Evolutionary conservation across 2,888 invertebrate genomes (phyloP).

Genomic region (Amphipoea lucens): DNA sequence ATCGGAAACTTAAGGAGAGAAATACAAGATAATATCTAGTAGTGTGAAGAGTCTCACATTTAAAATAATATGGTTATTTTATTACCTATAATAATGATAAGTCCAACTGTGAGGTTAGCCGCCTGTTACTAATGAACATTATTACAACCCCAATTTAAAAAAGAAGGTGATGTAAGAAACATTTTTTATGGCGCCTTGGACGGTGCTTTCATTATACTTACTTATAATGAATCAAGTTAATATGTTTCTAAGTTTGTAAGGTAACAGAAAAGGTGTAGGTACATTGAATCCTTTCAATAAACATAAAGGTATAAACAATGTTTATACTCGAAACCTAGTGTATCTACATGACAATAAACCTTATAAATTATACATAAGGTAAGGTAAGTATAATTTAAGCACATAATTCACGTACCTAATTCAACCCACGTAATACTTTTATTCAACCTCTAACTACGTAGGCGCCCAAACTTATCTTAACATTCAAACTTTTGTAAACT

Average conservation of each 20-base stretch:
- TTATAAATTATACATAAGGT: conserved; percentile 6
- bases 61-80: not conserved
- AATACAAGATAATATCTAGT: not conserved
- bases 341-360: conserved; percentile 33
- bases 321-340: conserved; percentile 39
- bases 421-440: conserved; percentile 52
- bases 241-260: not conserved
- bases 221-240: conserved; percentile 9
- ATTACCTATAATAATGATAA: not conserved
- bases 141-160: conserved; percentile 19
- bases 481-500: conserved; percentile 45
- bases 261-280: not conserved
- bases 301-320: conserved; percentile 32
- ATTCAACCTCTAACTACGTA: conserved; percentile 39
- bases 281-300: conserved; percentile 4
- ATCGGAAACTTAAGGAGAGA: not conserved
- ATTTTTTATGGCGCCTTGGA: not conserved
- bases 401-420: conserved; percentile 39
- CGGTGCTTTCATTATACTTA: not conserved
- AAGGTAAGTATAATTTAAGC: conserved; percentile 31
- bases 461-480: conserved; percentile 55
- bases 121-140: conserved; percentile 44
- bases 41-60: conserved; percentile 2
- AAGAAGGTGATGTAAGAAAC: not conserved
- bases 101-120: conserved; percentile 7